A percentile compares a stretch with the other conserved stretches of the same genome.
phyloP scores from a whole-genome alignment of 2,888 invertebrate genomes.

The Archips crataeganus region DNA sequence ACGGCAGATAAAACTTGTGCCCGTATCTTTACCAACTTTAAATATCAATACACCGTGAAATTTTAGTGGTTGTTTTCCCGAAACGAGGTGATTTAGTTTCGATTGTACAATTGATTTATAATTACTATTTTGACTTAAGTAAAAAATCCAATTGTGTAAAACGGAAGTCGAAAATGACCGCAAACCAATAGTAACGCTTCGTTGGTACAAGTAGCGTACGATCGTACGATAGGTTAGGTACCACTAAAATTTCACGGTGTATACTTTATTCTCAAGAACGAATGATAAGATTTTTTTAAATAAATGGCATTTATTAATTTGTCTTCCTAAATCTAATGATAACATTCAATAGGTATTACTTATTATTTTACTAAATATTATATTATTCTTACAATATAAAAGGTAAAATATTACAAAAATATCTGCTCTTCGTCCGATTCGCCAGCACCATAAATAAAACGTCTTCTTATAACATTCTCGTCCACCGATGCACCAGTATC shows the following conservation, averaged over 20 bases:
- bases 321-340: conserved; percentile 37
- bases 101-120: too few species aligned
- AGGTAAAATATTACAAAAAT: conserved; percentile 79
- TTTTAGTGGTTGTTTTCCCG: too few species aligned
- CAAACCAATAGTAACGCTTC: too few species aligned
- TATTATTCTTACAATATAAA: conserved; percentile 33
- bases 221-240: too few species aligned
- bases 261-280: background rate
- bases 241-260: too few species aligned
- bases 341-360: conserved; percentile 34
- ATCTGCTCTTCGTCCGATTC: conserved; percentile 88
- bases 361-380: conserved; percentile 23
- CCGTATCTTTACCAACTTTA: background rate
- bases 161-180: too few species aligned
- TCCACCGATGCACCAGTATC: conserved; percentile 66
- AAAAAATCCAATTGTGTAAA: too few species aligned
- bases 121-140: too few species aligned
- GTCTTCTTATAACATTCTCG: conserved; percentile 72
- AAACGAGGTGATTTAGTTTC: too few species aligned
- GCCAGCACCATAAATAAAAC: conserved; percentile 81
- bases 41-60: too few species aligned
- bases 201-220: too few species aligned
- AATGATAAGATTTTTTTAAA: conserved; percentile 13
- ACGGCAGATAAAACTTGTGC: too few species aligned
- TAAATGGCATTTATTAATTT: conserved; percentile 43